Conservation (phyloP, 1,140 invertebrate genomes). For the Drosophila biarmipes region DNA sequence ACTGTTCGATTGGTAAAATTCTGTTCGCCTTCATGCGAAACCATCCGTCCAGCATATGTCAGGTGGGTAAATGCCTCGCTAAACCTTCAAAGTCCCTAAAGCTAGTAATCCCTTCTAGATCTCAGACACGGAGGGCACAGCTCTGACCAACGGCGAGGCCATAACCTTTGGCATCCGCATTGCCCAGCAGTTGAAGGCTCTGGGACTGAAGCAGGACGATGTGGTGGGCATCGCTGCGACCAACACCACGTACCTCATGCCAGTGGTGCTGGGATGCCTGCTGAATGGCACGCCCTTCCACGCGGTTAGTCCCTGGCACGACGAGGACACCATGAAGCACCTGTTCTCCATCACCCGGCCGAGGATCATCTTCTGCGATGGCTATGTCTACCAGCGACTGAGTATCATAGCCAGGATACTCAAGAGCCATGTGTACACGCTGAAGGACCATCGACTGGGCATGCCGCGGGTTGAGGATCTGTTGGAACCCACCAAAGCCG, state of each 20-base stretch:
- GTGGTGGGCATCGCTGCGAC: conserved; percentile 74
- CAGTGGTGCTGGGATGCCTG: conserved; percentile 72
- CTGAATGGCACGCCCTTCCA: conserved; percentile 81
- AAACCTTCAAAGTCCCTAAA: no score
- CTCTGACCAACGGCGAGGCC: conserved; percentile 77
- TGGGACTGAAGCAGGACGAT: conserved; percentile 72
- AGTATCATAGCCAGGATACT: conserved; percentile 65
- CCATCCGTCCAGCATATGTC: conserved; percentile 72
- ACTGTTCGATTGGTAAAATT: conserved; percentile 82
- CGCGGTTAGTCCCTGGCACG: conserved; percentile 71
- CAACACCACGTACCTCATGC: conserved; percentile 79
- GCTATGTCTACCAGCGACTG: conserved; percentile 55
- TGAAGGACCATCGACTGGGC: conserved; percentile 69
- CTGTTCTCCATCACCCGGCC: conserved; percentile 77
- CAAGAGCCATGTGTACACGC: conserved; percentile 67
- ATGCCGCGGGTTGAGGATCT: conserved; percentile 73
- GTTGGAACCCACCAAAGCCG: conserved; percentile 67
- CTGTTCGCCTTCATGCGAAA: conserved; percentile 79
- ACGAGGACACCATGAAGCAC: conserved; percentile 74
- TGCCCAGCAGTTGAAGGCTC: conserved; percentile 69
- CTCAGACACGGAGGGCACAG: conserved; percentile 77
- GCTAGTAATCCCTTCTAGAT: conserved; percentile 30
- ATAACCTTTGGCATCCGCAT: conserved; percentile 78
- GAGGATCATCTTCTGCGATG: conserved; percentile 79
- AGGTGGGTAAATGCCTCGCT: conserved; percentile 35